Evolutionary conservation across 1,140 invertebrate species (phyloP).

Genomic region (Trichonephila inaurata): DNA sequence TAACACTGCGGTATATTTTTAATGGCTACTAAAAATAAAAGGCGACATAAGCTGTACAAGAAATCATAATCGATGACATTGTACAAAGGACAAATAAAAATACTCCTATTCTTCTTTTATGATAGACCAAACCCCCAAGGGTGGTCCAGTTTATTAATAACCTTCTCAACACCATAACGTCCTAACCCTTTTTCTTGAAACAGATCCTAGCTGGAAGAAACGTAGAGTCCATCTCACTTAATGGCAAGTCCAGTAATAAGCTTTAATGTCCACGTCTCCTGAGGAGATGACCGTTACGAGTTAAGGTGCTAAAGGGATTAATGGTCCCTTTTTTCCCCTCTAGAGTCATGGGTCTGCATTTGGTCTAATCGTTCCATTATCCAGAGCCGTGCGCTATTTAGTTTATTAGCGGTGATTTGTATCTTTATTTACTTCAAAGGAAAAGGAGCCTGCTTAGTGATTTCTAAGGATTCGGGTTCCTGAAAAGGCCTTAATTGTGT

Average conservation of each 20-base stretch:
- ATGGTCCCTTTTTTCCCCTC: constrained; percentile 36
- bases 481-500: background rate
- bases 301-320: constrained; percentile 54
- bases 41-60: no score
- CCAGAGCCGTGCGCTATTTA: constrained; percentile 53
- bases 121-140: background rate
- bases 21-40: no score
- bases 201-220: background rate
- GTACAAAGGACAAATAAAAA: no score
- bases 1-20: no score
- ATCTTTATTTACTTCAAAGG: constrained; percentile 50
- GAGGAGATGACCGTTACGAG: constrained; percentile 49
- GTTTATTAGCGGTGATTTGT: constrained; percentile 63
- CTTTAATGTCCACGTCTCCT: constrained; percentile 51
- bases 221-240: constrained; percentile 12
- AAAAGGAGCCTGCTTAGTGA: background rate
- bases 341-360: background rate
- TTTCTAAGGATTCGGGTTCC: background rate
- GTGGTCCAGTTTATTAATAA: background rate
- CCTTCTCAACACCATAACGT: background rate
- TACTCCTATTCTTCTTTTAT: background rate
- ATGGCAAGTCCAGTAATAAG: constrained; percentile 43
- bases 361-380: constrained; percentile 66
- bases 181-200: background rate
- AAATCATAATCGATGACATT: no score